phyloP scores from a whole-genome alignment of 2,797 vertebrate species.

The Calcarius lapponicus region DNA sequence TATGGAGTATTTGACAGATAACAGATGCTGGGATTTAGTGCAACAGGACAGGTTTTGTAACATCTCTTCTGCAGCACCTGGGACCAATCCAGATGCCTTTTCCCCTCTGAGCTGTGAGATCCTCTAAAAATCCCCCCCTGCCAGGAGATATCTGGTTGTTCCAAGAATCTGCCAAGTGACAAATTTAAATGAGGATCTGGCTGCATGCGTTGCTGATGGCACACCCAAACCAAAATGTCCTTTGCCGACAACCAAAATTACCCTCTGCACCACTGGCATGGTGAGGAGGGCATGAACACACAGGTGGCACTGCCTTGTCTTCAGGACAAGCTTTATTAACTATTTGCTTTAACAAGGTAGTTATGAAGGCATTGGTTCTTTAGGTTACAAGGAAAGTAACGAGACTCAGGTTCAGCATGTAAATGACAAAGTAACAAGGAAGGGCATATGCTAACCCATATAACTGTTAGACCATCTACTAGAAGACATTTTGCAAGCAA shows the following conservation, averaged over 20 bases:
- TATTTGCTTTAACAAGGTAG: slow-evolving; percentile 83
- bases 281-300: neutral
- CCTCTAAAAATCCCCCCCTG: neutral
- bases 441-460: slow-evolving; percentile 74
- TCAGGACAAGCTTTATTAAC: slow-evolving; percentile 78
- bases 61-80: neutral
- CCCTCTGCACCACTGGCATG: neutral
- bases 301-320: neutral
- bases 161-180: neutral
- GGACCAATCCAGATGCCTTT: neutral
- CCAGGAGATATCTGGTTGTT: neutral
- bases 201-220: neutral
- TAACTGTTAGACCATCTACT: slow-evolving; percentile 76
- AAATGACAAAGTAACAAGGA: slow-evolving; percentile 76
- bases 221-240: neutral
- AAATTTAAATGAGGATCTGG: neutral
- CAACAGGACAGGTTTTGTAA: neutral
- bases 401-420: slow-evolving; percentile 68
- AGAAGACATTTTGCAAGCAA: slow-evolving; percentile 86
- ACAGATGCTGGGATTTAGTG: neutral
- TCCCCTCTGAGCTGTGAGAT: neutral
- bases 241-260: neutral
- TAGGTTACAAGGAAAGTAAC: slow-evolving; percentile 74
- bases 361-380: slow-evolving; percentile 91
- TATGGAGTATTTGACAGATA: neutral